These are phyloP conservation scores for Pseudorasbora parva DNA, from an alignment of 2,113 vertebrate genomes.

Conservation along the genomic window DNA sequence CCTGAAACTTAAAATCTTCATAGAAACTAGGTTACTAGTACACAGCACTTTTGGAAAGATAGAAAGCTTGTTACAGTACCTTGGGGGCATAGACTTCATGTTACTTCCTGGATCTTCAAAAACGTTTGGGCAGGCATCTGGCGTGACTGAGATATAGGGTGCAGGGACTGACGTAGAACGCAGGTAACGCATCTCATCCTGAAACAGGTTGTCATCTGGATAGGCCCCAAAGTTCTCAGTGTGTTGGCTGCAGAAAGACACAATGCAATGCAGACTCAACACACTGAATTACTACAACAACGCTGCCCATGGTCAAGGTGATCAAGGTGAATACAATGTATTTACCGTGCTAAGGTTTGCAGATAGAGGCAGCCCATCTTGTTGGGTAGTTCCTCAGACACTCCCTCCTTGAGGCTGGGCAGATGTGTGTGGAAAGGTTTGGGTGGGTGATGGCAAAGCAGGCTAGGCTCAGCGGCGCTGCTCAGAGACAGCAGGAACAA, in stretches of 20 bases:
- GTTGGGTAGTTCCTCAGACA: constrained; percentile 92
- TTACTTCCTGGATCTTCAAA: constrained; percentile 98
- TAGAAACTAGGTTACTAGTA: background rate
- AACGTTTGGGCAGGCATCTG: constrained; percentile 95
- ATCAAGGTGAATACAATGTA: background rate
- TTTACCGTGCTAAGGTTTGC: constrained; percentile 91
- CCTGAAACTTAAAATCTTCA: background rate
- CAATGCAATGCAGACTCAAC: background rate
- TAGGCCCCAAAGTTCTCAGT: constrained; percentile 95
- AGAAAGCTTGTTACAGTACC: constrained; percentile 73
- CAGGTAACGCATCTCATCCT: constrained; percentile 97
- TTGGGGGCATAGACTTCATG: constrained; percentile 99
- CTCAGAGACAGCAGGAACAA: constrained; percentile 94
- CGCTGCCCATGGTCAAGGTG: background rate
- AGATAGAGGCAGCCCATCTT: constrained; percentile 98
- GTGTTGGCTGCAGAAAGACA: constrained; percentile 83
- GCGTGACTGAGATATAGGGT: constrained; percentile 97
- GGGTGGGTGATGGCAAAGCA: constrained; percentile 92
- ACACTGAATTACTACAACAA: background rate
- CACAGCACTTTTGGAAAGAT: background rate
- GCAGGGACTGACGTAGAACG: constrained; percentile 97
- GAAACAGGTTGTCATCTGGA: constrained; percentile 97
- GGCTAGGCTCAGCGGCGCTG: constrained; percentile 93
- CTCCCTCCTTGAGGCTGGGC: constrained; percentile 94
- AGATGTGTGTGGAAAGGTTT: constrained; percentile 91